Evolutionary conservation across 2,113 vertebrate genomes (phyloP), one percentile per base, ranked within the genome.

Genomic region (Jacana jacana): DNA sequence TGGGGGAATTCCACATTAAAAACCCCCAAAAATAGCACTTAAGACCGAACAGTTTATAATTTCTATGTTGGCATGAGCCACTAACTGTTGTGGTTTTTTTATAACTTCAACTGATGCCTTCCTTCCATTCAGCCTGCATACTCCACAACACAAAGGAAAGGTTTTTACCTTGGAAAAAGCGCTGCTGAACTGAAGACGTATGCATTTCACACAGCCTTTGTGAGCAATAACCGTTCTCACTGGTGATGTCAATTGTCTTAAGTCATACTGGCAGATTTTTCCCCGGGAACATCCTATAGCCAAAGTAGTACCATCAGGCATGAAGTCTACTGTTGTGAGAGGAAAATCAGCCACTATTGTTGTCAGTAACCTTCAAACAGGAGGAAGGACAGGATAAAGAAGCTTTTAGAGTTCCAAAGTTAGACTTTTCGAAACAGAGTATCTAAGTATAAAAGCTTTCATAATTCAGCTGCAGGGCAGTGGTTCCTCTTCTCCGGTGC

Each of bases 121-220:
- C n/a, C 20, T 77, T 81, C 88, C 88, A 81, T 63, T 95, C 46
- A 78, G 86, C 30, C 57, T 81, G 66, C 58, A 71, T 23, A 8
- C 10, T 72, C 64, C 92, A 44, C n/a, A 57, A 68, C 12, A 31
- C 81, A 86, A 85, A 68, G 31, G 16, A 65, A 90, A 52, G 57
- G 5, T 51, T 63, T 91, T 96, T 86, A 99, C 99, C 98, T 99
- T 99, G 76, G 97, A 96, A 89, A 97, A 97, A 92, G 80, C 96
- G 91, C 89, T 94, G 60, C 96, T 98, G 95, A 97, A 98, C 98
- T 99, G 99, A 97, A 99, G 98, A 46, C 98, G 98, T 93, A 99
- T 98, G 95, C 98, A 99, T 33, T 98, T 99, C 91, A 99, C 99
- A n/a, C 98, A 99, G 81, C 99, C 99, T 96, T 99, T 99, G 96